A percentile compares a stretch with the other conserved stretches of the same genome.
These are phyloP conservation scores for Mesorhabditis belari DNA, from an alignment of 2,888 invertebrate species.

Conservation along the genomic window DNA sequence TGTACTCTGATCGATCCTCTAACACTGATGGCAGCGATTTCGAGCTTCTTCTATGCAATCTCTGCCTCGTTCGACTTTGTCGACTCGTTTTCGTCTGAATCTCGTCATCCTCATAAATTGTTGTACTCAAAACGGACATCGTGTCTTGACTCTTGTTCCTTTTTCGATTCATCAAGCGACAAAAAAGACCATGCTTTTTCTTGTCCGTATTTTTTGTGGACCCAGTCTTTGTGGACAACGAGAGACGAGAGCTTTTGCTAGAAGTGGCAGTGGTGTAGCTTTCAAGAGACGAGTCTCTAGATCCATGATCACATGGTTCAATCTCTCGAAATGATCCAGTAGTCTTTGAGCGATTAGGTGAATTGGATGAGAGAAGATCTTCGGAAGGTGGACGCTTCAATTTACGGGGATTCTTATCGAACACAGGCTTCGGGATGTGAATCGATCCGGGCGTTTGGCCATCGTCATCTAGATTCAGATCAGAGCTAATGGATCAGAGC, in stretches of 20 bases:
- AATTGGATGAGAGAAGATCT: constrained; percentile 14
- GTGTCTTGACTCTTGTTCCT: neutral
- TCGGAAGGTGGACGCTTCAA: too few species aligned
- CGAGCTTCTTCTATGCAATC: neutral
- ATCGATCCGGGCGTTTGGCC: constrained; percentile 16
- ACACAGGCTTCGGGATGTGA: constrained; percentile 19
- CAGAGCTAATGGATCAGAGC: too few species aligned
- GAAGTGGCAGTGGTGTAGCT: neutral
- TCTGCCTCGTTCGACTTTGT: neutral
- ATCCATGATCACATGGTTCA: too few species aligned
- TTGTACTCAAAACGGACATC: neutral
- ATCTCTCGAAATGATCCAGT: neutral
- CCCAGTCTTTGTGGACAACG: too few species aligned
- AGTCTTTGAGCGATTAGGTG: too few species aligned
- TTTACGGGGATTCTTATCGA: neutral
- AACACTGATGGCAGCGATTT: neutral
- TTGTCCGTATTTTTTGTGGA: too few species aligned
- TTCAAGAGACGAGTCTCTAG: neutral
- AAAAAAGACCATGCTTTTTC: neutral
- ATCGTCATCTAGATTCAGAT: constrained; percentile 28
- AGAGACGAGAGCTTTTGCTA: neutral
- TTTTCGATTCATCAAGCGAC: neutral
- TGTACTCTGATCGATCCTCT: neutral
- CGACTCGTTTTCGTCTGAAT: neutral
- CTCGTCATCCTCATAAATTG: neutral